A percentile compares a stretch with the other conserved stretches of the same genome.
Evolutionary conservation across 2,888 invertebrate genomes (phyloP).

Genomic region (Tenthredo scrophulariae): DNA sequence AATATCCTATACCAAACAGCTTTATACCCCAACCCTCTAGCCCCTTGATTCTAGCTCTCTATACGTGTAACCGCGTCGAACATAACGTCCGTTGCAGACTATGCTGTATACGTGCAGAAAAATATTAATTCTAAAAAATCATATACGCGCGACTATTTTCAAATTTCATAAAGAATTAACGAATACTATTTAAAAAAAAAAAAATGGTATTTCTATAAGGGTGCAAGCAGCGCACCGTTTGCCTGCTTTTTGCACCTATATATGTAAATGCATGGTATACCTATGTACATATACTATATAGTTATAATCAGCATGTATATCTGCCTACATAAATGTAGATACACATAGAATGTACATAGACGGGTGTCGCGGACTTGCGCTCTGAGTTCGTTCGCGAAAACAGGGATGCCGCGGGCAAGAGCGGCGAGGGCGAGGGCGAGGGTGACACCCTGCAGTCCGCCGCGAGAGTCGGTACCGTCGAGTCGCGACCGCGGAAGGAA

Average conservation of each 20-base stretch:
- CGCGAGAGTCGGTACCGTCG: constrained; percentile 69
- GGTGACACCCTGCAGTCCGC: constrained; percentile 78
- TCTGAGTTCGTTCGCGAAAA: constrained; percentile 57
- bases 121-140: not conserved
- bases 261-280: not conserved
- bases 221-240: not conserved
- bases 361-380: constrained; percentile 59
- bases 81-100: not conserved
- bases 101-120: not conserved
- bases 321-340: not conserved
- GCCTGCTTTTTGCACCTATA: not conserved
- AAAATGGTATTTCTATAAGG: not conserved
- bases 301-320: not conserved
- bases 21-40: constrained; percentile 15
- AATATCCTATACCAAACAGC: constrained; percentile 47
- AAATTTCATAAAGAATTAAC: too few relatives aligned
- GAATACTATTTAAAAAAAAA: not conserved
- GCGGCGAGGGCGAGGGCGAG: constrained; percentile 70
- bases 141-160: not conserved
- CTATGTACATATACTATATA: not conserved
- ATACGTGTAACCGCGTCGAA: constrained; percentile 19
- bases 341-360: not conserved
- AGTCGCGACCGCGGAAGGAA: constrained; percentile 51
- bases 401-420: constrained; percentile 67
- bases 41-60: not conserved